A percentile compares a stretch with the other conserved stretches of the same genome.
Conservation (phyloP, 2,113 vertebrate genomes). For the Motacilla alba region DNA sequence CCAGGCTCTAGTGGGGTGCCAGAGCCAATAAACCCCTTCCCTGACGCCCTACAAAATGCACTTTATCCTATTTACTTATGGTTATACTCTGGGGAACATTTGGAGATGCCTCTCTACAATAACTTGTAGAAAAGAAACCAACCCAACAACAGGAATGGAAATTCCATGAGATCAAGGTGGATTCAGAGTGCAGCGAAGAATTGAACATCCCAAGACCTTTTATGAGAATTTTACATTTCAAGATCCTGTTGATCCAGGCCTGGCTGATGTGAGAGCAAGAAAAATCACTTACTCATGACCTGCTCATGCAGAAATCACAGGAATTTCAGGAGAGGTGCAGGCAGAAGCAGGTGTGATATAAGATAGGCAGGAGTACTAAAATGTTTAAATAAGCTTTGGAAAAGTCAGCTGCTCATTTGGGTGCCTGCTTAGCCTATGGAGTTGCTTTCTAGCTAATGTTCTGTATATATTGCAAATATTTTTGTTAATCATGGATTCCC, state of each 20-base stretch:
- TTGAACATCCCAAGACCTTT: background rate
- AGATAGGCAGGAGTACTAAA: background rate
- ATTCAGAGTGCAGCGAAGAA: background rate
- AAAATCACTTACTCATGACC: accelerated
- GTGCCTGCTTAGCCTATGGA: background rate
- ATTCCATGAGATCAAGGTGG: background rate
- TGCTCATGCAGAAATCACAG: background rate
- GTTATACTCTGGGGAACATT: background rate
- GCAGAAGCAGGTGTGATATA: background rate
- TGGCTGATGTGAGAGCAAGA: background rate
- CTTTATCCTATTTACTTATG: background rate
- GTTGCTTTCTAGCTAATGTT: background rate
- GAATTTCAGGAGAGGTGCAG: background rate
- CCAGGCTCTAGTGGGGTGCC: background rate
- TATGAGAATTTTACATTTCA: background rate
- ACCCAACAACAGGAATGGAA: background rate
- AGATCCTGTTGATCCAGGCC: background rate
- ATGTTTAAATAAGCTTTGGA: background rate
- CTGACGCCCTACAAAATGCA: background rate
- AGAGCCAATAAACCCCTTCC: background rate
- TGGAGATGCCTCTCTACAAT: background rate
- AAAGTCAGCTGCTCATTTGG: background rate
- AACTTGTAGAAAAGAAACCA: background rate
- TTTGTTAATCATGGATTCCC: background rate
- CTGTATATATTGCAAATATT: background rate